Evolutionary conservation across 2,797 vertebrate species (phyloP), one percentile per base, ranked within the genome.

Genomic region (Cyclopterus lumpus): DNA sequence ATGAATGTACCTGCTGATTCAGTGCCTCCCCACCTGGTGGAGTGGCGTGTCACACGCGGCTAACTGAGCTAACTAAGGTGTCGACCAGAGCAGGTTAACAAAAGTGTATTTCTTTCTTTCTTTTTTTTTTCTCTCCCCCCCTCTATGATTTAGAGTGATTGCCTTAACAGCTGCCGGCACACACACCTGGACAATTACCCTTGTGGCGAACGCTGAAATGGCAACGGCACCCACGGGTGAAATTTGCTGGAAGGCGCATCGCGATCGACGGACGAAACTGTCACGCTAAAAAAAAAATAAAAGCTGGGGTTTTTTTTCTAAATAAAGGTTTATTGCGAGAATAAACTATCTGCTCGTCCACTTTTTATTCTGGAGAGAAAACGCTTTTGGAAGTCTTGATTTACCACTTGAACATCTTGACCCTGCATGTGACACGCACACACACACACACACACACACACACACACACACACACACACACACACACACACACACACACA

Each of bases 181-280:
- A 22, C 77, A 71, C 65, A 84, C 62, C 65, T 64, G 78, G 57
- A 74, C 75, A 71, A 74, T 86, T 77, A 75, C 73, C 75, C 75
- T 51, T n/a, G 28, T 24, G n/a, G 48, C 10, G 12, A 70, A 40
- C 14, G 70, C 54, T 26, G 18, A 69, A 75, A 66, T 44, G 51
- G 51, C 65, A 75, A 79, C 67, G 51, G 75, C 71, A 74, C 61
- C 73, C 67, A 69, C 30, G 57, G 73, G 67, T 66, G 71, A 81
- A 83, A 86, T 69, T n/a, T 71, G 58, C 73, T 59, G 36, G 15
- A 80, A 67, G 51, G 57, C 57, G 71, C 75, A 53, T 84, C 67
- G 58, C 38, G 61, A 82, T 77, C 59, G 36, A 16, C 64, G 18
- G 58, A 71, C 72, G 67, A 34, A 55, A 28, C 18, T 2, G 53